Evolutionary conservation across 2,113 vertebrate genomes (phyloP), one percentile per base, ranked within the genome.

Genomic region (Microtus montanus): DNA sequence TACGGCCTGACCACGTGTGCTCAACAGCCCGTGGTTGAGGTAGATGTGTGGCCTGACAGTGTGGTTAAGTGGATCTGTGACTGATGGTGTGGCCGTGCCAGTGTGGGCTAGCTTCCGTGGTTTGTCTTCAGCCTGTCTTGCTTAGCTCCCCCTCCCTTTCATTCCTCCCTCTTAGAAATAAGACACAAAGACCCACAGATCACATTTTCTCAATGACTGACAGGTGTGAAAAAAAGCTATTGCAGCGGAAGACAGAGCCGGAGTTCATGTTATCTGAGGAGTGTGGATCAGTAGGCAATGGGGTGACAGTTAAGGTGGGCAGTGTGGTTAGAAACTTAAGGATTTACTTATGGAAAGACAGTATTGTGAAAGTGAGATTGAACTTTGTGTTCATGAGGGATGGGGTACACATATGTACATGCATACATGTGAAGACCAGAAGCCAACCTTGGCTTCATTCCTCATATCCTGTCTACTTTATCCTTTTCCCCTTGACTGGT

Each of bases 1-100:
- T 80, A 84, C 84, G 79, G 75, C 66, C 79, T 96, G 95, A 61
- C 71, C 80, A 82, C 84, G 66, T 85, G 70, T 90, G 89, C 90
- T 91, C 54, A 5, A 58, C 54, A 58, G 19, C 54, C 89, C 24
- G 30, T 54, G 91, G 93, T 83, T 61, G 74, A 89, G 94, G 89
- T 70, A 52, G 91, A 91, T 83, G 74, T 78, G 68, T 91, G 91
- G 95, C 89, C 24, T 85, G 84, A 49, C 75, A 49, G 30, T 73
- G 84, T 91, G 93, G 92, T 90, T 93, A 87, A 68, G 52, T 96
- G 96, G 93, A 77, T 92, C 73, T 93, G 80, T 97, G 84, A 90
- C 90, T 88, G 79, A 90, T 58, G 66, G 70, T 87, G 84, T 63
- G 94, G 89, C 95, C 71, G 0, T 82, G 47, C 87, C 86, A 54